These are phyloP conservation scores for Octomys mimax DNA, from an alignment of 2,797 vertebrate species.

Conservation along the genomic window DNA sequence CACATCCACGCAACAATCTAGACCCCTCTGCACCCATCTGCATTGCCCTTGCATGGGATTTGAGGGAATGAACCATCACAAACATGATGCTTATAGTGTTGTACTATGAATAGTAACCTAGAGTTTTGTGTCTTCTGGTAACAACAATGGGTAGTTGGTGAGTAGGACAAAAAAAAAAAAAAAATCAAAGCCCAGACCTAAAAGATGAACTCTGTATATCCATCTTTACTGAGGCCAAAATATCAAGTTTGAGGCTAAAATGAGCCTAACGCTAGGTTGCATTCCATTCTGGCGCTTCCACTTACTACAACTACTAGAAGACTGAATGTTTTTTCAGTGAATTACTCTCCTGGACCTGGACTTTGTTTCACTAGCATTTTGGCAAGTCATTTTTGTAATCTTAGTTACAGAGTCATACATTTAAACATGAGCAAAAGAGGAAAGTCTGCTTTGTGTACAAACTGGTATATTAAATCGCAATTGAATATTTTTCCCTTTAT, in stretches of 20 bases:
- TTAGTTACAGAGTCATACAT: slow-evolving; percentile 9
- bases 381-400: neutral
- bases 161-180: neutral
- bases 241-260: slow-evolving; percentile 35
- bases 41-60: neutral
- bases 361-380: slow-evolving; percentile 48
- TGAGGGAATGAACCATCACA: neutral
- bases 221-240: neutral
- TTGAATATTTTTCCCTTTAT: neutral
- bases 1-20: neutral
- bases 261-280: slow-evolving; percentile 18
- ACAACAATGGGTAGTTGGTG: neutral
- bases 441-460: neutral
- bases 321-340: slow-evolving; percentile 35
- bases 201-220: neutral
- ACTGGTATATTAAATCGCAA: neutral
- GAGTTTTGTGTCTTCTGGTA: slow-evolving; percentile 25
- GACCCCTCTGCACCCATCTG: neutral
- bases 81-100: neutral
- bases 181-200: slow-evolving; percentile 31
- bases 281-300: neutral
- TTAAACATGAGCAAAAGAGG: slow-evolving; percentile 29
- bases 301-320: slow-evolving; percentile 44
- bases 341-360: neutral
- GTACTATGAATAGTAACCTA: neutral